Base-by-base conservation (phyloP, 2,797 vertebrate genomes). In the Tamandua tetradactyla region DNA sequence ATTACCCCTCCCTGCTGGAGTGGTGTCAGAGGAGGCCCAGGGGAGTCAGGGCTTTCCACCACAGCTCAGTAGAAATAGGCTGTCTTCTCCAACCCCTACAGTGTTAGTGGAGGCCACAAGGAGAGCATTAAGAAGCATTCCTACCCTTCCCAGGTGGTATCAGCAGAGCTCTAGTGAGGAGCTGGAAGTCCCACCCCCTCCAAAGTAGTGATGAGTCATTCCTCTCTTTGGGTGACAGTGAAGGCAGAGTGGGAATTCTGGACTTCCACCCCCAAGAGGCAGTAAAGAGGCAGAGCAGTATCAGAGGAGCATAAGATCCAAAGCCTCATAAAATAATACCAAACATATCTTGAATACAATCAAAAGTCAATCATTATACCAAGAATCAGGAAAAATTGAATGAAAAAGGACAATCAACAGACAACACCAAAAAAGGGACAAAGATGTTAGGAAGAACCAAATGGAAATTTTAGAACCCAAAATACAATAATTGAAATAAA, bases 341-440 rank as follows among this genome's bases (percentile, higher is more conserved):
- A 42, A 25, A 62, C 32, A 72, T 64, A 37, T 49, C 30, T 40
- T 92, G 61, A 40, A 81, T 14, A 47, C 23, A 44, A 78, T 12
- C 23, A 68, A 85, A 82, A 83, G 74, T 40, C 78, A 80, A 13
- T 47, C 74, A 30, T 17, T 17, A 27, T n/a, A 55, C 10, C 18
- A 95, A 47, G 2, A 93, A 75, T 1, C 35, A 87, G 37, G 55
- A 83, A 66, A 69, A 78, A 3, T 30, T 52, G 42, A 69, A 88
- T 37, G 25, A 82, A 42, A 75, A 94, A 91, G 79, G 40, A 52
- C 18, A 84, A n/a, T n/a, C 32, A 47, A 22, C 32, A 71, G 37
- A 55, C 55, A 75, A 5, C 7, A 68, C 57, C 25, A 44, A 15
- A 42, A 86, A 94, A 69, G 66, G 59, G 49, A n/a, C 25, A 64